These are phyloP conservation scores for Galeruca laticollis DNA, from an alignment of 2,888 invertebrate genomes.

Conservation along the genomic window DNA sequence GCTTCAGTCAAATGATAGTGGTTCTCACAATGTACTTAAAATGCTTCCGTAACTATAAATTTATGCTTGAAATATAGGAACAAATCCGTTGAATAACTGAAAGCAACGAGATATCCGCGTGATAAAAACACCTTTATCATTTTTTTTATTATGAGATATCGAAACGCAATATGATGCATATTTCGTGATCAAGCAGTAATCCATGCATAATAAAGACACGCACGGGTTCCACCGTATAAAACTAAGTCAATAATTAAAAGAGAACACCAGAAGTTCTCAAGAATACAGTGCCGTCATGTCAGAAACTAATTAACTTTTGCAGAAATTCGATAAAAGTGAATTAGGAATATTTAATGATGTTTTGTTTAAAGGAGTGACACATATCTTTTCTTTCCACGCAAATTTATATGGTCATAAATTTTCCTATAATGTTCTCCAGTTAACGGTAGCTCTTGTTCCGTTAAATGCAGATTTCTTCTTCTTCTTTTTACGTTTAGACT, in stretches of 20 bases:
- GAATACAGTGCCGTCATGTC: conserved; percentile 4
- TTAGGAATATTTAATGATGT: too few species aligned
- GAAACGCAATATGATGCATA: conserved; percentile 10
- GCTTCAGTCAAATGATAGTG: too few species aligned
- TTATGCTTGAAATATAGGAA: neutral
- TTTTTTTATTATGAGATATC: conserved; percentile 11
- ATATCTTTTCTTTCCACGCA: too few species aligned
- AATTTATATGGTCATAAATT: too few species aligned
- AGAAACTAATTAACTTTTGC: neutral
- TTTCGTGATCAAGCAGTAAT: neutral
- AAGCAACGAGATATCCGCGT: conserved; percentile 15
- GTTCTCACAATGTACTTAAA: neutral
- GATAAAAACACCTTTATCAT: conserved; percentile 5
- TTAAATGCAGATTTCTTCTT: too few species aligned
- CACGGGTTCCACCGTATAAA: neutral
- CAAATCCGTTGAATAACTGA: neutral
- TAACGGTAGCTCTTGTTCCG: too few species aligned
- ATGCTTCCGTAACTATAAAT: neutral
- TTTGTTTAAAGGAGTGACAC: too few species aligned
- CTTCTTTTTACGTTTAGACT: too few species aligned
- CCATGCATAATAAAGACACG: conserved; percentile 11
- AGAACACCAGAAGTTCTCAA: conserved; percentile 7
- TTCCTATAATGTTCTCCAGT: too few species aligned
- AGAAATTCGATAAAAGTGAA: too few species aligned
- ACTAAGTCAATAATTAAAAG: neutral